These are phyloP conservation scores for Threskiornis aethiopicus DNA, from an alignment of 2,797 vertebrate genomes.

Conservation along the genomic window DNA sequence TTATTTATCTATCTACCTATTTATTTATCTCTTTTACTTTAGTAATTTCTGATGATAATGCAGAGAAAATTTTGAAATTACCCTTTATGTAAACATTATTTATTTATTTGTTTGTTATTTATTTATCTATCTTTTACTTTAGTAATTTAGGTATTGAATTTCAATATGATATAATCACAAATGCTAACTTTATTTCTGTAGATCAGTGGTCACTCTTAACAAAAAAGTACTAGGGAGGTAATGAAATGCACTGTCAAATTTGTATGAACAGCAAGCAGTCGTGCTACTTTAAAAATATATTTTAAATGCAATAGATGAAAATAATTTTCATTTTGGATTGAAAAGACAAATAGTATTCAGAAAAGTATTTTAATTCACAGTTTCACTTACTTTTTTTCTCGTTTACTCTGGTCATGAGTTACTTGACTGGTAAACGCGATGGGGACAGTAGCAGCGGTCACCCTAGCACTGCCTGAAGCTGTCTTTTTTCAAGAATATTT, in stretches of 20 bases:
- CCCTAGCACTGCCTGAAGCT: background rate
- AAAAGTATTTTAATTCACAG: background rate
- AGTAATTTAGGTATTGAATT: background rate
- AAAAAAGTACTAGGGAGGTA: background rate
- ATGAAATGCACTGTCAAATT: background rate
- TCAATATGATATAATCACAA: background rate
- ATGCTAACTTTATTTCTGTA: background rate
- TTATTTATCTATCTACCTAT: background rate
- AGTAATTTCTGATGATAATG: background rate
- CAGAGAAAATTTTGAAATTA: background rate
- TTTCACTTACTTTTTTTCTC: background rate
- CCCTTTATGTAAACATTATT: background rate
- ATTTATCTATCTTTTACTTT: background rate
- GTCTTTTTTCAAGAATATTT: background rate
- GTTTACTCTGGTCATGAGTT: background rate
- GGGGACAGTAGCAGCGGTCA: background rate
- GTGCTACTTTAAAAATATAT: background rate
- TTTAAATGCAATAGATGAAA: background rate
- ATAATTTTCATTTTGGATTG: background rate
- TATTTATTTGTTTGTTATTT: background rate
- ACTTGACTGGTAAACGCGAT: background rate
- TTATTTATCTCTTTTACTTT: too few relatives aligned
- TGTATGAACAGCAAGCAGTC: background rate
- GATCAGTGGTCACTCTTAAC: background rate
- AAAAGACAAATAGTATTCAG: background rate